phyloP scores from a whole-genome alignment of 2,797 vertebrate species.

The Cossypha polioptera region DNA sequence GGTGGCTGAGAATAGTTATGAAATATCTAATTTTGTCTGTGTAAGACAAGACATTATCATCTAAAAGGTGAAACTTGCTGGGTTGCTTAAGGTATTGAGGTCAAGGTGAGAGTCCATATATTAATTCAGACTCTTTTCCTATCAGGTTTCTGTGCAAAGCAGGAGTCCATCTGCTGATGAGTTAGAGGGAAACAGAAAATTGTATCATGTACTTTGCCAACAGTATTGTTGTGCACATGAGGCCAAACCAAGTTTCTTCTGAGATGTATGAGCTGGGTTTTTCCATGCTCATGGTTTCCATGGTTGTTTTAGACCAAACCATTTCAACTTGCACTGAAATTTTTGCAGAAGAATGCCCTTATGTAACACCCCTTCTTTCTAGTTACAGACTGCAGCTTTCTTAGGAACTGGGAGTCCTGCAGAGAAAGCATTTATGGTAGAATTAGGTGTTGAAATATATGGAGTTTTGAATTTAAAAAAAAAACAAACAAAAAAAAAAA shows the following conservation, averaged over 20 bases:
- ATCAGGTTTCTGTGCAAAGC: neutral
- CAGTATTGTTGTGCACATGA: neutral
- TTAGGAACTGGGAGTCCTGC: neutral
- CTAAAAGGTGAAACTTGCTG: neutral
- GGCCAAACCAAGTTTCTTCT: neutral
- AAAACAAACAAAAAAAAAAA: no score
- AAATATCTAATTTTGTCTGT: neutral
- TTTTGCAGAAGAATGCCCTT: neutral
- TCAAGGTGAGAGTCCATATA: neutral
- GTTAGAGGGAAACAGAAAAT: neutral
- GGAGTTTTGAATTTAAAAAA: neutral
- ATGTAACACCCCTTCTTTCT: neutral
- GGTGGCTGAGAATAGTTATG: neutral
- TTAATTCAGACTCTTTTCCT: neutral
- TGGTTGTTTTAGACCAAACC: neutral
- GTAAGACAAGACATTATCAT: neutral
- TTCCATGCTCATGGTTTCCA: neutral
- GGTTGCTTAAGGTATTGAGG: neutral
- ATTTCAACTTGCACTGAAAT: neutral
- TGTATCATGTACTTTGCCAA: neutral
- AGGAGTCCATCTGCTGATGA: neutral
- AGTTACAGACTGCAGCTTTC: neutral
- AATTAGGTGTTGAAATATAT: neutral
- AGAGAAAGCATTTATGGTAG: neutral
- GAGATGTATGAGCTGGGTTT: neutral